Base-by-base conservation (phyloP, 1,140 invertebrate species). In the Zophobas atratus region DNA sequence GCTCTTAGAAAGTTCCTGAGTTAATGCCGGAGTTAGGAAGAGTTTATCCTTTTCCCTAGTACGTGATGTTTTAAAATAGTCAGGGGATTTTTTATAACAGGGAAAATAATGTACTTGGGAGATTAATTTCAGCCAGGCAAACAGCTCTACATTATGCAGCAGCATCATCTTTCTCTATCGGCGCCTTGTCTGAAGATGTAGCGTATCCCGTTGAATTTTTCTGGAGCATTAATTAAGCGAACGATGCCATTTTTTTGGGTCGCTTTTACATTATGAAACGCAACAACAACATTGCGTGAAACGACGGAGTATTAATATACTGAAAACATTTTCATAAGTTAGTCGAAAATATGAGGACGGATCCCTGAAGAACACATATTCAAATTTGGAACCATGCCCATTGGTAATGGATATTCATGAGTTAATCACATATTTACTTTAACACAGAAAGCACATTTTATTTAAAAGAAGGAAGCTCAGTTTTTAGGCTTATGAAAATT, bases 71-170 rank as follows among this genome's bases (percentile, higher is more conserved):
- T 67, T 67, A 41, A 67, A 67, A 67, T 43, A 67, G 60, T 38
- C 20, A 67, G 43, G 5, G 39, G 60, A 67, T 67, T 67, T 67
- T 67, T 41, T n/a, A 4, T 4, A 20, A 67, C 39, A 36, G 39
- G 39, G 60, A 67, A 43, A 43, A 67, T 67, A 67, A 67, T 67
- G 60, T 43, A 67, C 60, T 67, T 67, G 60, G 60, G 6, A 67
- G 60, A 67, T 67, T 67, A 67, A 67, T 67, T 67, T 67, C 60
- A 67, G 34, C 55, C 33, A 4, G 3, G 3, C 60, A 41, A 57
- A 41, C 60, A 67, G 32, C 60, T 5, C 60, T 32, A 43, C 60
- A 67, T 67, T 67, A 67, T 67, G 57, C 57, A 63, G 34, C 57
- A 6, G 6, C 60, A 67, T 67, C 39, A 63, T 67, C 39, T 67